Percentiles rank a stretch among this genome's conserved stretches.
Conservation (phyloP, 2,797 vertebrate species). For the Emys orbicularis region DNA sequence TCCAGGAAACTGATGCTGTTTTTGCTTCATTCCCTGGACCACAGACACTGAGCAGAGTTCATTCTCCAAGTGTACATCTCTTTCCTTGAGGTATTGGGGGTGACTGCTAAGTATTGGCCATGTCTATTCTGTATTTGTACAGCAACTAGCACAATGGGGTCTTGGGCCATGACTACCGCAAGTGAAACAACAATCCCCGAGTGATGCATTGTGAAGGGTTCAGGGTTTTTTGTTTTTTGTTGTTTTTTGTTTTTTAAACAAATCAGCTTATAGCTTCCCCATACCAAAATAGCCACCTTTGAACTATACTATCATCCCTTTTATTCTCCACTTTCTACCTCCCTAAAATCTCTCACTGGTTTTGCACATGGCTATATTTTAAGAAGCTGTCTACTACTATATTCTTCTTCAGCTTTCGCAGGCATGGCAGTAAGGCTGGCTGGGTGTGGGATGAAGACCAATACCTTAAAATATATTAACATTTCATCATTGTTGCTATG, state of each 20-base stretch:
- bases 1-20: background rate
- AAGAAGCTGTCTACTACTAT: conserved; percentile 73
- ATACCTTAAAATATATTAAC: conserved; percentile 56
- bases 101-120: too few relatives aligned
- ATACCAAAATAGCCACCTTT: background rate
- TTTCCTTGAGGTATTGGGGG: background rate
- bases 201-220: background rate
- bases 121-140: too few relatives aligned
- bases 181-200: background rate
- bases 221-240: background rate
- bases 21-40: background rate
- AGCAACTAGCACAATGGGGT: too few relatives aligned
- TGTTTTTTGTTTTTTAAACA: background rate
- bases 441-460: conserved; percentile 36
- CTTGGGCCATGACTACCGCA: background rate
- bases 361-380: conserved; percentile 73
- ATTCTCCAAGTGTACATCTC: background rate
- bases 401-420: conserved; percentile 58
- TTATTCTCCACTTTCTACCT: conserved; percentile 69
- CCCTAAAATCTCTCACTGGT: conserved; percentile 67
- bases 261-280: conserved; percentile 47
- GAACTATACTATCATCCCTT: background rate
- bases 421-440: conserved; percentile 35
- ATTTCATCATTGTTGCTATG: conserved; percentile 52
- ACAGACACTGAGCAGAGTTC: background rate